Base-by-base conservation (phyloP, 2,888 invertebrate species). In the Trichogramma evanescens region DNA sequence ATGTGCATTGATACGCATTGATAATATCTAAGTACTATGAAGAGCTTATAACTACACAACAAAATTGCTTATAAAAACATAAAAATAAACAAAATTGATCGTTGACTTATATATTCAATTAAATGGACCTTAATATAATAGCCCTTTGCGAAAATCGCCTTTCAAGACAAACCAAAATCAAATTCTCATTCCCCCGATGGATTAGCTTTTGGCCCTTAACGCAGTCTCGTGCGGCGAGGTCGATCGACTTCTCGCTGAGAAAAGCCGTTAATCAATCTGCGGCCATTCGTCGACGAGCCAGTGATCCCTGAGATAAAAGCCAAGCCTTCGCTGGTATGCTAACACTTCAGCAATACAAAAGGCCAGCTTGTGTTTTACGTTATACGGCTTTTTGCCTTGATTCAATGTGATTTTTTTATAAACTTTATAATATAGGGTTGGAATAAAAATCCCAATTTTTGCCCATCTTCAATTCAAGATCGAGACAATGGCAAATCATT, bases 291-390 rank as follows among this genome's bases (percentile, higher is more conserved):
- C 60, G 56, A 50, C 50, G 43, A 40, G 13, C 6, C 44, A 42
- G 44, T 38, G 56, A 59, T 52, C 43, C 51, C 57, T 44, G 56
- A 48, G 59, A 51, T 52, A 59, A 46, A 51, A 42, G 38, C 10
- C 52, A 48, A 53, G n/a, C 50, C 26, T 10, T 6, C 54, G 10
- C 10, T 26, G 9, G 26, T 13, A 41, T 26, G 46, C 46, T 13
- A 40, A 49, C 38, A 26, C 49, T 38, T 49, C 4, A 56, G 42
- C 42, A n/a, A 49, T 8, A 9, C 41, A 8, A 26, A 26, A 26
- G 26, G 26, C 26, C 26, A 26, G 26, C 26, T 26, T 26, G 26
- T 26, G 26, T 26, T 26, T 8, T 39, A 40, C 45, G 40, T 46
- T 50, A 42, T 48, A 45, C 43, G 52, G 46, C 58, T 52, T 58